Conservation (phyloP, 1,140 invertebrate genomes). For the Eupeodes corollae region DNA sequence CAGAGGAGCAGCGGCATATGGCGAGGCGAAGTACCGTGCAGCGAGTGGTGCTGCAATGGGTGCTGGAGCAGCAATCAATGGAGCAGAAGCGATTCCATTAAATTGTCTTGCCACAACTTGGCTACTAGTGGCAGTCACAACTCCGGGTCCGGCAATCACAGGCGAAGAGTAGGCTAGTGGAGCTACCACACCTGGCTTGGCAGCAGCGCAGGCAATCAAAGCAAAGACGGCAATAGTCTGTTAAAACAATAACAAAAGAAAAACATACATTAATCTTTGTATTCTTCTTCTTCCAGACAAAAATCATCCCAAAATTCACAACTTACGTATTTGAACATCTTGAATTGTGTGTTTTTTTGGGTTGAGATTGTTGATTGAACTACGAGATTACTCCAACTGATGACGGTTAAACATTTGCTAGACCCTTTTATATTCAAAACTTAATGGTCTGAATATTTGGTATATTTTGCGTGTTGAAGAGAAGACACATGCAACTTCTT, state of each 20-base stretch:
- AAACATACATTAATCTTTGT: not conserved
- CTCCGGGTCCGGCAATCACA: slow-evolving; percentile 16
- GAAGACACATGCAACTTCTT: too few species aligned
- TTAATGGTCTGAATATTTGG: too few species aligned
- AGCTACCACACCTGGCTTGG: slow-evolving; percentile 23
- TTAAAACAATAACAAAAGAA: not conserved
- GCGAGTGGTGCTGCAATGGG: not conserved
- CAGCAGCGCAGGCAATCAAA: slow-evolving; percentile 33
- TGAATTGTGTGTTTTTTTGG: not conserved
- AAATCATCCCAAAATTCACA: not conserved
- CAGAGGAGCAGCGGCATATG: not conserved
- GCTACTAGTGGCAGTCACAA: slow-evolving; percentile 39
- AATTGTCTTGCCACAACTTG: slow-evolving; percentile 39
- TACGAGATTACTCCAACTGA: too few species aligned
- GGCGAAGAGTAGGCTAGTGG: slow-evolving; percentile 1
- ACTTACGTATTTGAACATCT: slow-evolving; percentile 35
- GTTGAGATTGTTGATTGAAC: too few species aligned
- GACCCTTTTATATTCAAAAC: too few species aligned
- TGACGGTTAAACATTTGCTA: too few species aligned
- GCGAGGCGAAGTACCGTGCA: too few species aligned
- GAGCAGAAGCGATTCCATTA: slow-evolving; percentile 24
- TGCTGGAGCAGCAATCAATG: not conserved
- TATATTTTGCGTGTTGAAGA: too few species aligned
- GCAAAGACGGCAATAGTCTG: slow-evolving; percentile 26
- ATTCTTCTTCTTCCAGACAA: not conserved